These are phyloP conservation scores for Pseudonaja textilis DNA, from an alignment of 2,113 vertebrate species.

Conservation along the genomic window DNA sequence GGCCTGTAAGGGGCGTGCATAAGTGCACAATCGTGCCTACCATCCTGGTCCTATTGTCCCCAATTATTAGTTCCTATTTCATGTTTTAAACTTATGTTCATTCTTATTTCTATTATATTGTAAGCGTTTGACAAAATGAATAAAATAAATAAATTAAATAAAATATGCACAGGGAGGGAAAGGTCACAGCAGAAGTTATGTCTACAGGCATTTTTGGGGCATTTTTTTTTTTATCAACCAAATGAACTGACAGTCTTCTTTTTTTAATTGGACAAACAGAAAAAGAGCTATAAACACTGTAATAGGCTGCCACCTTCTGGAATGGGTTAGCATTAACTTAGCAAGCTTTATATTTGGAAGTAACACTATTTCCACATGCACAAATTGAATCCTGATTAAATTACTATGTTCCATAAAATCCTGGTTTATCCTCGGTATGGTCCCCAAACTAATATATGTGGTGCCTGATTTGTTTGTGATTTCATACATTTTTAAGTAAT, in stretches of 20 bases:
- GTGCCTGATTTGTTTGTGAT: neutral
- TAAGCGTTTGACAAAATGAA: too few species aligned
- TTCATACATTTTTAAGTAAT: neutral
- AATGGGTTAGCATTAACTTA: neutral
- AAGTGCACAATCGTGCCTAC: too few species aligned
- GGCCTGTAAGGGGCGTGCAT: too few species aligned
- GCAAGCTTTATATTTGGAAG: neutral
- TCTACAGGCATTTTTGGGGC: neutral
- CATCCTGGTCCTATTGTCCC: too few species aligned
- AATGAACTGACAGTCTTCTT: neutral
- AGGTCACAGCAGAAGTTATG: neutral
- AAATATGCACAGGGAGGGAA: too few species aligned
- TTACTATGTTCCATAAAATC: neutral
- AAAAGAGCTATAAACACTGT: neutral
- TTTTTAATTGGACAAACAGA: neutral
- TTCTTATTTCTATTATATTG: too few species aligned
- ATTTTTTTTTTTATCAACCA: neutral
- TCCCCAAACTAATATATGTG: neutral
- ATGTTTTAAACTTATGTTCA: too few species aligned
- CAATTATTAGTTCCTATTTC: too few species aligned
- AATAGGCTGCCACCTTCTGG: neutral
- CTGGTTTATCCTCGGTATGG: neutral
- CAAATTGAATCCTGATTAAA: neutral
- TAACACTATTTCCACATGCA: neutral
- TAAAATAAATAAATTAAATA: too few species aligned